phyloP scores from a whole-genome alignment of 2,888 invertebrate genomes.

The Cantharis lateralis region DNA sequence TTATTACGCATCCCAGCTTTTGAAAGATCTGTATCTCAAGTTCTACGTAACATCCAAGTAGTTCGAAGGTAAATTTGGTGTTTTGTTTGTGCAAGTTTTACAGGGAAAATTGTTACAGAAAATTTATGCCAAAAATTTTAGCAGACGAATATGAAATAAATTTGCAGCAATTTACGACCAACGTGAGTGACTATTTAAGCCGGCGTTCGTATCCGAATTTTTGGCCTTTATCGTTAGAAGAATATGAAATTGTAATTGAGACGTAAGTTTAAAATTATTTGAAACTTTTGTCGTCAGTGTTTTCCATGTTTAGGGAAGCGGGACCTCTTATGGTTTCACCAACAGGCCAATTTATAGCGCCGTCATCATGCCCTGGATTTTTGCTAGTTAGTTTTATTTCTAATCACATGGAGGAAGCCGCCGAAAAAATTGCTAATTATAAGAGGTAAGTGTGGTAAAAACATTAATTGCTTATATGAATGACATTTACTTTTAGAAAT shows the following conservation, averaged over 20 bases:
- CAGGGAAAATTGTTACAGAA: slow-evolving; percentile 61
- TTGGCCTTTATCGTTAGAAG: slow-evolving; percentile 74
- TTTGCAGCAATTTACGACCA: slow-evolving; percentile 81
- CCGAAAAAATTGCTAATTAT: slow-evolving; percentile 71
- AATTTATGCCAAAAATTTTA: slow-evolving; percentile 90
- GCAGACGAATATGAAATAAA: slow-evolving; percentile 85
- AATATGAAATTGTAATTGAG: slow-evolving; percentile 86
- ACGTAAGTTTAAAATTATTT: slow-evolving; percentile 66
- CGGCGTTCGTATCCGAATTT: slow-evolving; percentile 67
- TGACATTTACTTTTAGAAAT: slow-evolving; percentile 60
- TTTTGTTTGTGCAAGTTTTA: slow-evolving; percentile 39
- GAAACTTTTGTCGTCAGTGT: neutral
- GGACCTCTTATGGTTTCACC: slow-evolving; percentile 93
- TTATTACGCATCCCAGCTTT: slow-evolving; percentile 78
- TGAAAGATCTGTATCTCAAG: slow-evolving; percentile 82
- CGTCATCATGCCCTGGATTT: slow-evolving; percentile 87
- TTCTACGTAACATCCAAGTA: slow-evolving; percentile 82
- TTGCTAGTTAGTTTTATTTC: slow-evolving; percentile 84
- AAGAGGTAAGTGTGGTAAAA: slow-evolving; percentile 63
- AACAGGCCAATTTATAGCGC: slow-evolving; percentile 91
- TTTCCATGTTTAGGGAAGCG: slow-evolving; percentile 71
- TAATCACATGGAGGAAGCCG: slow-evolving; percentile 76
- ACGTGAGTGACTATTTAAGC: slow-evolving; percentile 77
- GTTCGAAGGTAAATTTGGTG: slow-evolving; percentile 68
- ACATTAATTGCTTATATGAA: neutral